phyloP scores from a whole-genome alignment of 1,140 invertebrate genomes.

The Spodoptera frugiperda region DNA sequence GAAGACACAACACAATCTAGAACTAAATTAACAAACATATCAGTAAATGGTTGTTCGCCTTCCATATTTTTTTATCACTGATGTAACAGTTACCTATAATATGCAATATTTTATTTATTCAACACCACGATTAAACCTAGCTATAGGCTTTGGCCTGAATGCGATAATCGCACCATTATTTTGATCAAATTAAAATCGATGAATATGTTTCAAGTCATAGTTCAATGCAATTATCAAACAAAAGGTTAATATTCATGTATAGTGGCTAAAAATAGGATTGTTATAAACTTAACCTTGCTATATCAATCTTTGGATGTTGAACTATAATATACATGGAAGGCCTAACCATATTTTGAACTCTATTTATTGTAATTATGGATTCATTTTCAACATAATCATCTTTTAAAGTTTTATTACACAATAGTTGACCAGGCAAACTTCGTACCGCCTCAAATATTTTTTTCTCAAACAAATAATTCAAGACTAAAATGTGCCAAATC shows the following conservation, averaged over 20 bases:
- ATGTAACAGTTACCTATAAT: too few relatives aligned
- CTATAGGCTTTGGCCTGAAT: not conserved
- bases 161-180: not conserved
- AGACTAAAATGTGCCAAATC: too few relatives aligned
- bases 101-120: too few relatives aligned
- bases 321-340: not conserved
- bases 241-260: conserved; percentile 13
- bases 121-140: not conserved
- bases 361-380: not conserved
- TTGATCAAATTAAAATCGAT: conserved; percentile 21
- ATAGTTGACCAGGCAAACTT: too few relatives aligned
- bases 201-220: conserved; percentile 3
- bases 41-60: too few relatives aligned
- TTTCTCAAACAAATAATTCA: too few relatives aligned
- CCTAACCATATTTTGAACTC: not conserved
- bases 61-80: too few relatives aligned
- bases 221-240: conserved; percentile 28
- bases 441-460: too few relatives aligned
- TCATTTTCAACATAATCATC: too few relatives aligned
- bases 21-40: too few relatives aligned
- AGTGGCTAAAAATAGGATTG: conserved; percentile 12
- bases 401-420: too few relatives aligned
- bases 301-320: conserved; percentile 10
- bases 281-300: conserved; percentile 21
- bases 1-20: too few relatives aligned